phyloP scores from a whole-genome alignment of 2,113 vertebrate species.

The Cyprinodon variegatus region DNA sequence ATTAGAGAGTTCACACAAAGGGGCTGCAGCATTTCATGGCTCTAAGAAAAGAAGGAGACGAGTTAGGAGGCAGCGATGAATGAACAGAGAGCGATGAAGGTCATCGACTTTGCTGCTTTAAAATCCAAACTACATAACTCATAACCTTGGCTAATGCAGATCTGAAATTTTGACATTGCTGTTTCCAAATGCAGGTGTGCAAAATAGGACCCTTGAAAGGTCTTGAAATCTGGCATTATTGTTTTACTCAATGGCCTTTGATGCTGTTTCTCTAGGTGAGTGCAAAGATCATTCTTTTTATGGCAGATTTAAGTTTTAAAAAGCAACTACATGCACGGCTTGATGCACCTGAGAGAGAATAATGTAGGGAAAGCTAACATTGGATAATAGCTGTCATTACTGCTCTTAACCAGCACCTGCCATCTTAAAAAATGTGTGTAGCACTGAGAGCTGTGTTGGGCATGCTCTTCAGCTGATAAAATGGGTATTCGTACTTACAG shows the following conservation, averaged over 20 bases:
- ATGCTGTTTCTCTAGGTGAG: conserved; percentile 2
- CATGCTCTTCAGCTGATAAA: conserved; percentile 50
- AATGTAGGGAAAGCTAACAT: conserved; percentile 46
- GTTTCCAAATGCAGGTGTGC: conserved; percentile 36
- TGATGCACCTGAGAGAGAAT: conserved; percentile 39
- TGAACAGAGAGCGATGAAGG: conserved; percentile 64
- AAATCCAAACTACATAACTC: conserved; percentile 60
- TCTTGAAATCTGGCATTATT: conserved; percentile 22
- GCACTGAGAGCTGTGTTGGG: conserved; percentile 36
- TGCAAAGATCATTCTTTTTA: neutral
- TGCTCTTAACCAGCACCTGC: conserved; percentile 62
- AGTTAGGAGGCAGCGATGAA: conserved; percentile 28
- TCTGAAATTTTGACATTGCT: conserved; percentile 32
- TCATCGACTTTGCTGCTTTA: conserved; percentile 54
- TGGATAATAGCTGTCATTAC: conserved; percentile 61
- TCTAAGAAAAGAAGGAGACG: conserved; percentile 40
- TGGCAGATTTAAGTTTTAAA: neutral
- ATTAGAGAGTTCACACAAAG: conserved; percentile 79
- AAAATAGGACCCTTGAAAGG: conserved; percentile 40
- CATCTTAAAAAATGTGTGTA: conserved; percentile 49
- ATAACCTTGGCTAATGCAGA: conserved; percentile 48
- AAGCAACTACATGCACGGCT: neutral
- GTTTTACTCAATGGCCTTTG: conserved; percentile 45
- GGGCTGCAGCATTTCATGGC: conserved; percentile 56
- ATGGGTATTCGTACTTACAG: conserved; percentile 39